These are phyloP conservation scores for Netelia melanura DNA, from an alignment of 2,888 invertebrate species.

Conservation along the genomic window DNA sequence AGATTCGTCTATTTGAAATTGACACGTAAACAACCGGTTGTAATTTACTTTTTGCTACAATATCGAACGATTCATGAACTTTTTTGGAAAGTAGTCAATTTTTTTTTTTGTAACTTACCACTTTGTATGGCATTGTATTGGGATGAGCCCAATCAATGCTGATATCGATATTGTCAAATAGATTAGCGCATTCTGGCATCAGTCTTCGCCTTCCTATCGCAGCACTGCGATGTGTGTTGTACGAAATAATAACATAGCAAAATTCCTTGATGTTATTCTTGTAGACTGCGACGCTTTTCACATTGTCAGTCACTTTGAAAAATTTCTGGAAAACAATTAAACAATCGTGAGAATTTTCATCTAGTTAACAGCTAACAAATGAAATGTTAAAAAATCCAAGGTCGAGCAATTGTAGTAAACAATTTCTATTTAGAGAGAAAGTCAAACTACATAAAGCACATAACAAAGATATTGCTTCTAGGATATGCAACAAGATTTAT, in stretches of 20 bases:
- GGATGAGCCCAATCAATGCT: slow-evolving; percentile 82
- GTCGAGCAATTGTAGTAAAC: not conserved
- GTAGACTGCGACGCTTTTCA: slow-evolving; percentile 78
- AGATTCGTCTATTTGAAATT: too few relatives aligned
- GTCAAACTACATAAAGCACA: not conserved
- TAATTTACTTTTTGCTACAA: not conserved
- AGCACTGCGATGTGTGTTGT: slow-evolving; percentile 89
- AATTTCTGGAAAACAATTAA: slow-evolving; percentile 75
- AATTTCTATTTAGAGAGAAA: slow-evolving; percentile 40
- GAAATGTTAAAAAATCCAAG: slow-evolving; percentile 2
- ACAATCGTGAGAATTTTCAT: slow-evolving; percentile 36
- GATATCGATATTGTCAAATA: slow-evolving; percentile 77
- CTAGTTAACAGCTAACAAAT: not conserved
- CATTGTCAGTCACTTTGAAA: slow-evolving; percentile 76
- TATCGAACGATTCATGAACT: not conserved
- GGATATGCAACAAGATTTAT: slow-evolving; percentile 2
- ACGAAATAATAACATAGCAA: slow-evolving; percentile 91
- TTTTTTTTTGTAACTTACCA: slow-evolving; percentile 75
- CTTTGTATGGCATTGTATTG: slow-evolving; percentile 73
- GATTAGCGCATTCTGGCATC: slow-evolving; percentile 82
- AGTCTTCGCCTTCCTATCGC: slow-evolving; percentile 87
- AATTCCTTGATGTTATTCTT: slow-evolving; percentile 74
- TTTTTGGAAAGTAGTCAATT: not conserved
- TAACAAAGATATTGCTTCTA: not conserved
- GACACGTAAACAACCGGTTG: not conserved